phyloP scores from a whole-genome alignment of 2,888 invertebrate genomes.

The Nomada flava region DNA sequence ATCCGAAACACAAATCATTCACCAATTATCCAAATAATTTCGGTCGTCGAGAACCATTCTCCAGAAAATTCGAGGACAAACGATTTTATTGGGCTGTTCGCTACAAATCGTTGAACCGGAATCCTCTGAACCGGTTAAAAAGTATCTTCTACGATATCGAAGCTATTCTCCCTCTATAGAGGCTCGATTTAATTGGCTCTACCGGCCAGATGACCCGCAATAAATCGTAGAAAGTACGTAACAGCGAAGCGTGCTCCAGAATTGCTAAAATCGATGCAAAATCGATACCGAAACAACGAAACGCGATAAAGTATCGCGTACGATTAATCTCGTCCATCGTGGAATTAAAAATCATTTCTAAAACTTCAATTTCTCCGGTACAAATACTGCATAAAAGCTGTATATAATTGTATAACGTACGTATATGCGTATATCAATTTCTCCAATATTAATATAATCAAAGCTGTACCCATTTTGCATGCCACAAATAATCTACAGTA shows the following conservation, averaged over 20 bases:
- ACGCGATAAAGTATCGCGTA: background rate
- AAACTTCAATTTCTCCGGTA: too few species aligned
- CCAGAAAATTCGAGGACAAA: background rate
- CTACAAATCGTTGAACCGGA: background rate
- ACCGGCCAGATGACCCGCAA: conserved; percentile 28
- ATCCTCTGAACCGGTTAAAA: conserved; percentile 18
- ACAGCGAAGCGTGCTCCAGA: conserved; percentile 9
- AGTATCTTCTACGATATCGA: conserved; percentile 25
- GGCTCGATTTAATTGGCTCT: conserved; percentile 37
- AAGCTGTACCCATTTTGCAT: too few species aligned
- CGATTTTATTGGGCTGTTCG: conserved; percentile 12
- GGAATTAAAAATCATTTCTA: too few species aligned
- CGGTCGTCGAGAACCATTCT: background rate
- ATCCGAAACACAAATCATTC: background rate
- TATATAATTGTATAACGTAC: too few species aligned
- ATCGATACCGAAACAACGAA: background rate
- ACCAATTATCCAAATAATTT: background rate
- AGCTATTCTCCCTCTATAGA: background rate
- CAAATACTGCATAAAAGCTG: too few species aligned
- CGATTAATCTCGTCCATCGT: too few species aligned
- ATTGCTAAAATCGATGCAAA: background rate
- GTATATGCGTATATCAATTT: too few species aligned
- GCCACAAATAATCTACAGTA: too few species aligned
- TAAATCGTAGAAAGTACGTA: conserved; percentile 34
- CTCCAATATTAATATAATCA: too few species aligned